Evolutionary conservation across 2,797 vertebrate species (phyloP), one percentile per base, ranked within the genome.

Genomic region (Coranthus polyacanthus): DNA sequence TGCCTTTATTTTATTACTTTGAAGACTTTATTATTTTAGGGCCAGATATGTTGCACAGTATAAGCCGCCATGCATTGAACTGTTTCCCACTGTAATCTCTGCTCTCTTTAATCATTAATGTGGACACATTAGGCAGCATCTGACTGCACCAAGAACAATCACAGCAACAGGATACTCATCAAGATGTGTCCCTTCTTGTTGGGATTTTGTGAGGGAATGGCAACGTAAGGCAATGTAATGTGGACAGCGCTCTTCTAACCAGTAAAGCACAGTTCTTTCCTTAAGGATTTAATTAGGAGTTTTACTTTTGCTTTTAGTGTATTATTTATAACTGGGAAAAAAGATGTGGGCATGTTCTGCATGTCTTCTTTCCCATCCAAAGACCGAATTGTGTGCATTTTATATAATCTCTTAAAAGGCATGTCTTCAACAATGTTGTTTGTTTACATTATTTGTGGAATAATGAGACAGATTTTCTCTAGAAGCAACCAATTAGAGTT

Each of bases 81-180:
- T 56, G 32, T 78, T 71, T 69, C 16, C 63, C 36, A 46, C 65
- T 41, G 67, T 52, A 66, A 69, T 51, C 55, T 73, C 37, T 18
- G 45, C 52, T 60, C 56, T 74, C 72, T 86, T 82, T 58, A 82
- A 83, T 84, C 71, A 78, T 84, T 85, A 38, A 85, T 78, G 78
- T 59, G 76, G 73, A 77, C 59, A 70, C 76, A 79, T 83, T 75
- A 80, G 53, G 56, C 61, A 56, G 69, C 75, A 53, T 54, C 75
- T 71, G 49, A 49, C 61, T 74, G 79, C 79, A 73, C 51, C 56
- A 72, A 13, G 37, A 67, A 51, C 57, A 59, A 68, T 55, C 68
- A 47, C 47, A 68, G 22, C 64, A 78, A 50, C 68, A 68, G 64
- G 61, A 68, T 20, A 1, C 53, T 36, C 59, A 58, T 60, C 53